These are phyloP conservation scores for Pangasius mekongensis DNA, from an alignment of 2,797 vertebrate species.

Conservation along the genomic window DNA sequence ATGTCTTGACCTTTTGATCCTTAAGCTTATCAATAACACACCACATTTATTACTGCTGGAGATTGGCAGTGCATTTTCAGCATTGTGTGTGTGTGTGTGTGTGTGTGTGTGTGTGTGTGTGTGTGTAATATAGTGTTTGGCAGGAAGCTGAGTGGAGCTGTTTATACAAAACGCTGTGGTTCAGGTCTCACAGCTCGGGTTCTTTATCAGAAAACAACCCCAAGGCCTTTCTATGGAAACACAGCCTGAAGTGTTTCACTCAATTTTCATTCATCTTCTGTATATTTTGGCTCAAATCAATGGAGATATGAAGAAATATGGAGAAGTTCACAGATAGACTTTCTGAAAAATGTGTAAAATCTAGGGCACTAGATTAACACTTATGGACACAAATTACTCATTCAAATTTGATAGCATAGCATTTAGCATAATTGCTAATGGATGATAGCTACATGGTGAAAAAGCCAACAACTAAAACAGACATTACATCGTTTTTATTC, in stretches of 20 bases:
- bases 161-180: background rate
- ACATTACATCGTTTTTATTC: too few relatives aligned
- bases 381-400: background rate
- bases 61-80: background rate
- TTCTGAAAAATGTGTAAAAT: background rate
- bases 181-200: background rate
- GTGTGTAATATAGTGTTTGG: background rate
- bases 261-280: background rate
- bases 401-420: background rate
- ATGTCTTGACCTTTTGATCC: background rate
- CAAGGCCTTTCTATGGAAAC: background rate
- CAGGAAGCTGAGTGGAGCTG: background rate
- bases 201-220: background rate
- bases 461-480: background rate
- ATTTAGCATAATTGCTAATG: background rate
- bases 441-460: background rate
- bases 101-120: background rate
- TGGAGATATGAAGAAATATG: background rate
- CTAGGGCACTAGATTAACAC: background rate
- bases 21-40: background rate
- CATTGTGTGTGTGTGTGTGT: background rate
- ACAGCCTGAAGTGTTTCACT: background rate
- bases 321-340: background rate
- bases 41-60: background rate
- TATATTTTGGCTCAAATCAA: background rate